Percentiles rank a stretch among this genome's conserved stretches.
phyloP scores from a whole-genome alignment of 2,888 invertebrate species.

The Eupithecia insigniata region DNA sequence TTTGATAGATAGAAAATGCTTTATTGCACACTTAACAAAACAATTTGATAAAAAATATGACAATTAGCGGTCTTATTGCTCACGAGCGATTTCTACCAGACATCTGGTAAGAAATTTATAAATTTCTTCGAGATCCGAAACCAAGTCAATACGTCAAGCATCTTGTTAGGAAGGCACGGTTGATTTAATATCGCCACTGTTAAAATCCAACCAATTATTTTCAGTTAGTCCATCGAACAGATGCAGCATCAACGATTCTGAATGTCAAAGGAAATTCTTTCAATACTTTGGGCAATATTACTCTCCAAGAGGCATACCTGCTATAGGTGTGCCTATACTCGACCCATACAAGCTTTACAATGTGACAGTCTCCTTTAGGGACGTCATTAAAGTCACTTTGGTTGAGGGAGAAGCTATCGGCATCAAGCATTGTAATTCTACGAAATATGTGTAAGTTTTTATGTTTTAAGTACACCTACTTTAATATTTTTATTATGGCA shows the following conservation, averaged over 20 bases:
- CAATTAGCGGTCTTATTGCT: too few species aligned
- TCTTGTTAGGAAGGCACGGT: not conserved
- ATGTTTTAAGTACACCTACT: not conserved
- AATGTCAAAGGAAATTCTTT: conserved; percentile 49
- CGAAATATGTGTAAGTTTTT: conserved; percentile 45
- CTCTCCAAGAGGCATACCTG: conserved; percentile 52
- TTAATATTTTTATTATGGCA: not conserved
- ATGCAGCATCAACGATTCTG: conserved; percentile 51
- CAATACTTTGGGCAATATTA: conserved; percentile 45
- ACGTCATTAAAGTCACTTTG: conserved; percentile 50
- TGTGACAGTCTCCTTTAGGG: conserved; percentile 42
- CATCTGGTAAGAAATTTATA: not conserved
- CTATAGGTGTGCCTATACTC: conserved; percentile 50
- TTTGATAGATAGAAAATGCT: too few species aligned
- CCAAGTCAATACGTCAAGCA: not conserved
- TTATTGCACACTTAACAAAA: too few species aligned
- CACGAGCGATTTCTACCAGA: too few species aligned
- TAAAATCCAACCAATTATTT: conserved; percentile 15
- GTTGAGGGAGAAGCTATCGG: conserved; percentile 56
- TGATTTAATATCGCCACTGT: not conserved
- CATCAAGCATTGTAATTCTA: conserved; percentile 50
- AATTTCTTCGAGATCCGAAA: not conserved
- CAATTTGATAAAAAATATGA: too few species aligned
- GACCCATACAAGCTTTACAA: conserved; percentile 55
- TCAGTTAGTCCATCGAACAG: conserved; percentile 38